phyloP scores from a whole-genome alignment of 2,797 vertebrate genomes.

The Smutsia temminckii region DNA sequence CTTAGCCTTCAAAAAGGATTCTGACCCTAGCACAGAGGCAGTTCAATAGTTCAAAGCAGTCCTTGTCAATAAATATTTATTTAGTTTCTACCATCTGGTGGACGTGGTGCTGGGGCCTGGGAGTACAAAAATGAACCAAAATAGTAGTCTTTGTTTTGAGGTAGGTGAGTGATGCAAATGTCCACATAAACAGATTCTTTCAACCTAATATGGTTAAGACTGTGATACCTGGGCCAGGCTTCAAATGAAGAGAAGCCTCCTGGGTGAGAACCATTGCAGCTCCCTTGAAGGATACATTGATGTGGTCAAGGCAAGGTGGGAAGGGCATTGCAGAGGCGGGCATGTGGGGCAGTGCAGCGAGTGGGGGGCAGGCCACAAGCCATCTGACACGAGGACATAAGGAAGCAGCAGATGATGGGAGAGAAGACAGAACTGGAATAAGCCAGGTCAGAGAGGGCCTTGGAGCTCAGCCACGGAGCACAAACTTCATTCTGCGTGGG shows the following conservation, averaged over 20 bases:
- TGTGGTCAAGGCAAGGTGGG: neutral
- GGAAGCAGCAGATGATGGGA: neutral
- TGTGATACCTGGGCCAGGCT: neutral
- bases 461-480: neutral
- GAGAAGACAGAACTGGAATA: neutral
- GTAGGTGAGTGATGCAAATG: neutral
- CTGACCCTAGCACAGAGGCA: neutral
- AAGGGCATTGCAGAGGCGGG: neutral
- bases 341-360: neutral
- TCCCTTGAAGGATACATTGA: neutral
- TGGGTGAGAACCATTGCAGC: neutral
- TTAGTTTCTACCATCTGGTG: neutral
- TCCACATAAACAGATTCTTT: neutral
- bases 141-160: neutral
- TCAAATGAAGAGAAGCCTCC: neutral
- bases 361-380: too few species aligned
- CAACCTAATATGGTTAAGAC: neutral
- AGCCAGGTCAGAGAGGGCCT: neutral
- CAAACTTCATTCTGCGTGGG: neutral
- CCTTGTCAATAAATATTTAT: conserved; percentile 9
- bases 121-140: neutral
- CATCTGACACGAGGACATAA: neutral
- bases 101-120: neutral
- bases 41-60: conserved; percentile 7
- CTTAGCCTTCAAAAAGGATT: neutral